Percentiles rank a stretch among this genome's conserved stretches.
Evolutionary conservation across 2,888 invertebrate species (phyloP).

Genomic region (Acleris laterana): DNA sequence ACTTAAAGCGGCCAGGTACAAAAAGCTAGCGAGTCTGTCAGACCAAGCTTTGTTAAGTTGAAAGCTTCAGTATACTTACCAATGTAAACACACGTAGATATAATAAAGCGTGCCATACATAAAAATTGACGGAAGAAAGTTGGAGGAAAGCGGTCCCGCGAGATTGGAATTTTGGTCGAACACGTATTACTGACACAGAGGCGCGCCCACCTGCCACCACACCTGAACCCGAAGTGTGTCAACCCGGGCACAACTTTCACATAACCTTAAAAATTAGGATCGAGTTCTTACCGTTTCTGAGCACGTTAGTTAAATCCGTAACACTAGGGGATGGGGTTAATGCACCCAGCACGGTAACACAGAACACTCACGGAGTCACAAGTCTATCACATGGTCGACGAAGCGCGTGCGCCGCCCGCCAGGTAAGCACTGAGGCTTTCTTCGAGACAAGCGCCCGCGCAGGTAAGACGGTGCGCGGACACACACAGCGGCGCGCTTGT

Average conservation of each 20-base stretch:
- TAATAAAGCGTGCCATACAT: conserved; percentile 33
- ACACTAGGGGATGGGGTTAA: conserved; percentile 82
- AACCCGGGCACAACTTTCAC: conserved; percentile 79
- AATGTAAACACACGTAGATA: conserved; percentile 7
- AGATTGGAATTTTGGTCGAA: conserved; percentile 80
- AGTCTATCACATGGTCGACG: conserved; percentile 73
- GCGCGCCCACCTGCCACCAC: conserved; percentile 80
- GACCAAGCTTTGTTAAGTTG: neutral
- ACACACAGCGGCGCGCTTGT: conserved; percentile 47
- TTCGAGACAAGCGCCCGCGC: conserved; percentile 73
- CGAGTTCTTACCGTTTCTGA: conserved; percentile 66
- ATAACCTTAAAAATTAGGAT: conserved; percentile 61
- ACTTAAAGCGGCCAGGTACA: conserved; percentile 7
- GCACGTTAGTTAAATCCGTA: conserved; percentile 79
- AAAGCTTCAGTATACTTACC: neutral
- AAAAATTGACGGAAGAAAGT: conserved; percentile 72
- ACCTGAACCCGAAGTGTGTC: conserved; percentile 83
- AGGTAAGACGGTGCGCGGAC: conserved; percentile 67
- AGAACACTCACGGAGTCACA: conserved; percentile 79
- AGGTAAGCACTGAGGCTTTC: conserved; percentile 81
- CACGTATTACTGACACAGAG: conserved; percentile 69
- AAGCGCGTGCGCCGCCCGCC: conserved; percentile 79
- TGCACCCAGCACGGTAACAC: conserved; percentile 78
- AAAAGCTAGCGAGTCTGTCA: neutral
- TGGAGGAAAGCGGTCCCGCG: conserved; percentile 74